Conservation (phyloP, 2,888 invertebrate genomes). For the Euplexia lucipara region DNA sequence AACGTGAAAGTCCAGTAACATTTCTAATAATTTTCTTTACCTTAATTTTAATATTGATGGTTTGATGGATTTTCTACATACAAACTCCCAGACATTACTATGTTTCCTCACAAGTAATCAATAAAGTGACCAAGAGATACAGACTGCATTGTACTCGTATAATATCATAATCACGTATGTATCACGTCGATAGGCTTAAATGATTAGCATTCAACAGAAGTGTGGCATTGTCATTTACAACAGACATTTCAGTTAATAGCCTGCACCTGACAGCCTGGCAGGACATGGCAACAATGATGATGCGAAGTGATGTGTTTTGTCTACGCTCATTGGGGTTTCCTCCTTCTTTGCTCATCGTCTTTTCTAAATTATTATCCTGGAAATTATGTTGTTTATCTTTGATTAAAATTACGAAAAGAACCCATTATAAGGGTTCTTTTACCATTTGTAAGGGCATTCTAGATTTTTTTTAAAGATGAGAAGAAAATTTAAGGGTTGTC, state of each 20-base stretch:
- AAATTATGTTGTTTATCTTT: background rate
- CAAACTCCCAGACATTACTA: too few relatives aligned
- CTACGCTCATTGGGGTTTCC: background rate
- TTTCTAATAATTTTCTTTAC: background rate
- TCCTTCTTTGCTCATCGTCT: background rate
- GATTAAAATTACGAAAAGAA: conserved; percentile 1
- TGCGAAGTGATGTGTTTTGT: background rate
- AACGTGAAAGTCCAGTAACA: background rate
- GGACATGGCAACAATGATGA: conserved; percentile 25
- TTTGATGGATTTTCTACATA: too few relatives aligned
- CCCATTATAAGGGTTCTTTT: too few relatives aligned
- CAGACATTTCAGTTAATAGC: conserved; percentile 27
- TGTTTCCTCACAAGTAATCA: too few relatives aligned
- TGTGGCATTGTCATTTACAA: conserved; percentile 26
- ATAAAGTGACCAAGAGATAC: background rate
- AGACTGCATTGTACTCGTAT: too few relatives aligned
- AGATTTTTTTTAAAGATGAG: too few relatives aligned
- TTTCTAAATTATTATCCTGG: background rate
- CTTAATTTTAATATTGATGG: too few relatives aligned
- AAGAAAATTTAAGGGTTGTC: too few relatives aligned
- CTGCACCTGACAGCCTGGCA: conserved; percentile 27
- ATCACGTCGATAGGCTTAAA: conserved; percentile 16
- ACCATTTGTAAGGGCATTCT: too few relatives aligned
- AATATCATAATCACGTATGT: conserved; percentile 21
- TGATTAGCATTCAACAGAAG: conserved; percentile 36